Conservation (phyloP, 1,140 invertebrate genomes). For the Micrasema longulum region DNA sequence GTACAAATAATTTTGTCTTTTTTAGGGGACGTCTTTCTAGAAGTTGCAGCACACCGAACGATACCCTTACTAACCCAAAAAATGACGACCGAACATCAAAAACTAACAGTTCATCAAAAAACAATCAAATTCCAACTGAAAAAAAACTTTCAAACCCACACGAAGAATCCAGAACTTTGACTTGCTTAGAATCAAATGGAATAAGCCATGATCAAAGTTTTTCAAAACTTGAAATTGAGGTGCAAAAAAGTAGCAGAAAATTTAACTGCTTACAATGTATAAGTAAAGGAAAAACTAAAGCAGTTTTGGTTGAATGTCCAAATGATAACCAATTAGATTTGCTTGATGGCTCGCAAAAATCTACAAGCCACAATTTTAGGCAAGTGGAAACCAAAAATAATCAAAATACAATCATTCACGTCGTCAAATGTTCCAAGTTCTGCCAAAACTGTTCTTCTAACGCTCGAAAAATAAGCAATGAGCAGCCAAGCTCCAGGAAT, state of each 20-base stretch:
- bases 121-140: background rate
- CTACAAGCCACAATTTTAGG: background rate
- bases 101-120: constrained; percentile 5
- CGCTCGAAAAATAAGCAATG: background rate
- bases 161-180: background rate
- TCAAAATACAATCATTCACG: constrained; percentile 10
- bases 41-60: constrained; percentile 23
- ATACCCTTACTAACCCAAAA: constrained; percentile 5
- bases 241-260: background rate
- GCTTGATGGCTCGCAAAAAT: background rate
- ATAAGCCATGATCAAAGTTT: background rate
- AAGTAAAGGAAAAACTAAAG: background rate
- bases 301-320: background rate
- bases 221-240: background rate
- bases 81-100: background rate
- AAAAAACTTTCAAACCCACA: background rate
- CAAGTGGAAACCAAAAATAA: constrained; percentile 10
- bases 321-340: background rate
- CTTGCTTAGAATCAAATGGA: background rate
- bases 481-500: background rate
- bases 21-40: constrained; percentile 28
- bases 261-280: constrained; percentile 9
- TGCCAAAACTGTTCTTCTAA: constrained; percentile 16
- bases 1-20: background rate
- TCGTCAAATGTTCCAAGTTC: constrained; percentile 19